These are phyloP conservation scores for Sebastes ruberrimus DNA, from an alignment of 2,797 vertebrate genomes.

Conservation along the genomic window DNA sequence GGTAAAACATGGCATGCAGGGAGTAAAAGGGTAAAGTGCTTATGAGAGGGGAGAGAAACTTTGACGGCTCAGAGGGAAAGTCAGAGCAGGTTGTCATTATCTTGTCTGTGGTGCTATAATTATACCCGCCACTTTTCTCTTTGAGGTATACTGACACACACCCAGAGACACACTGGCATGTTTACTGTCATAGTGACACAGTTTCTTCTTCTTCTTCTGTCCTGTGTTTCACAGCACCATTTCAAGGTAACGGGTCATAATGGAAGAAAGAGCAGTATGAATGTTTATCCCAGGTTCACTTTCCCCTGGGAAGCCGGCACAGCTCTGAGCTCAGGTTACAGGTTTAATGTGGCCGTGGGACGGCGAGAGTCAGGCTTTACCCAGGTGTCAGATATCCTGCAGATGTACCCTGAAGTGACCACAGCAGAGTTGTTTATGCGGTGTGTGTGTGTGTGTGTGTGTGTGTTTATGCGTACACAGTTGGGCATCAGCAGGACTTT, in stretches of 20 bases:
- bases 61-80: conserved; percentile 61
- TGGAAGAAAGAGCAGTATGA: background rate
- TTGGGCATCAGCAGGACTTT: background rate
- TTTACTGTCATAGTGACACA: background rate
- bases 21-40: conserved; percentile 15
- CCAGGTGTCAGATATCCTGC: conserved; percentile 7
- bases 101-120: conserved; percentile 59
- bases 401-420: background rate
- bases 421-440: background rate
- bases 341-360: conserved; percentile 28
- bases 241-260: background rate
- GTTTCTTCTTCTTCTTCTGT: background rate
- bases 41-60: conserved; percentile 25
- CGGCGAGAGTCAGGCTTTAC: background rate
- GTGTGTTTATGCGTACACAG: background rate
- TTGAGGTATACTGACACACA: conserved; percentile 24
- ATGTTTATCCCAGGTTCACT: background rate
- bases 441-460: no score
- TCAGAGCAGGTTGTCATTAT: conserved; percentile 66
- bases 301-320: background rate
- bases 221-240: background rate
- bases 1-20: background rate
- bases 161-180: background rate
- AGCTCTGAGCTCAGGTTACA: conserved; percentile 4
- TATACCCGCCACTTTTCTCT: conserved; percentile 45